Percentiles rank a stretch among this genome's conserved stretches.
Evolutionary conservation across 2,797 vertebrate species (phyloP).

Genomic region (Anguilla megastoma): DNA sequence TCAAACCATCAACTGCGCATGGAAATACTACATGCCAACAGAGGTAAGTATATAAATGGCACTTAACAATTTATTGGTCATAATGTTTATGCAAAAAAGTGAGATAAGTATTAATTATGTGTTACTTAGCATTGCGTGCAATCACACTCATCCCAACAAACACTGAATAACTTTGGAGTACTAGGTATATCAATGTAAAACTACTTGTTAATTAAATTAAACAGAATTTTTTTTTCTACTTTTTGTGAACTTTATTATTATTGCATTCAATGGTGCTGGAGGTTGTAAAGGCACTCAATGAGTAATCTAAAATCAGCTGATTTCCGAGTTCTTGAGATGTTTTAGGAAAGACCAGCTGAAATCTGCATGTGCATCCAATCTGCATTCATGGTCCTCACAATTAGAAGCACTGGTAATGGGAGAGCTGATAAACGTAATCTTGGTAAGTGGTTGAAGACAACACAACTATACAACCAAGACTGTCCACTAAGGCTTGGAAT

Average conservation of each 20-base stretch:
- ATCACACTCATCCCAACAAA: not conserved
- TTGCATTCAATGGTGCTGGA: not conserved
- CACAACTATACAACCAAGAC: too few species aligned
- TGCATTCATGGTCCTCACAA: not conserved
- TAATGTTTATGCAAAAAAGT: not conserved
- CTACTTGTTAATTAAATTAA: too few species aligned
- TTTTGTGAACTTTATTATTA: not conserved
- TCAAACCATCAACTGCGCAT: not conserved
- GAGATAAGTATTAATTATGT: not conserved
- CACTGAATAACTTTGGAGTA: not conserved
- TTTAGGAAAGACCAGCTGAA: not conserved
- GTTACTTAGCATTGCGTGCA: too few species aligned
- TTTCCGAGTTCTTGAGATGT: not conserved
- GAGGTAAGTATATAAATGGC: not conserved
- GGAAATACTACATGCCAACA: not conserved
- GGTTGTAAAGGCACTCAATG: too few species aligned
- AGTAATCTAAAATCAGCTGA: too few species aligned
- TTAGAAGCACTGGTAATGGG: not conserved
- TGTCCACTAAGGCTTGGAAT: too few species aligned
- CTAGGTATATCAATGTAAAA: not conserved
- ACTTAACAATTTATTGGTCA: conserved; percentile 1
- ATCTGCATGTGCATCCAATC: not conserved
- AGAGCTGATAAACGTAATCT: not conserved
- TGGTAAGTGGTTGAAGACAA: not conserved
- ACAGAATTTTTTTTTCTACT: not conserved